Percentiles rank a stretch among this genome's conserved stretches.
Evolutionary conservation across 2,113 vertebrate species (phyloP).

Genomic region (Lutjanus erythropterus): DNA sequence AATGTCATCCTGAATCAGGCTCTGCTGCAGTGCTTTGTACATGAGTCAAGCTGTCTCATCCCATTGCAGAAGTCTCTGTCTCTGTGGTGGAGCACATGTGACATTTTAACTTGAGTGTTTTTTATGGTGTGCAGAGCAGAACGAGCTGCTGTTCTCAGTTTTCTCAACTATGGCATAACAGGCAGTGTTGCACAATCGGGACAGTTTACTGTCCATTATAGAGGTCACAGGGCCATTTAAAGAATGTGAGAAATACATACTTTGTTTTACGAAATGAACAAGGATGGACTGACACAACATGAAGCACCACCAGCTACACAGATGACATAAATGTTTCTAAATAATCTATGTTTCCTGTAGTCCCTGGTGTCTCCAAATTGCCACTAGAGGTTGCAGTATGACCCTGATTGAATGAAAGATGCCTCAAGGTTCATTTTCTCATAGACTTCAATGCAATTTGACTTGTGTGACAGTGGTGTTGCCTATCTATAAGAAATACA

Average conservation of each 20-base stretch:
- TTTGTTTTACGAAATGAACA: not conserved
- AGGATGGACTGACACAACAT: not conserved
- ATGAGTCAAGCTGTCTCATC: conserved; percentile 68
- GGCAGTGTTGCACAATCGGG: conserved; percentile 11
- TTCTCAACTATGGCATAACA: conserved; percentile 13
- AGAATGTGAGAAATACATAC: not conserved
- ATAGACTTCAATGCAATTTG: too few species aligned
- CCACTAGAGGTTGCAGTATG: not conserved
- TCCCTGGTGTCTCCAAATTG: not conserved
- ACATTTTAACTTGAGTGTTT: conserved; percentile 67
- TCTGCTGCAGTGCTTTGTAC: conserved; percentile 60
- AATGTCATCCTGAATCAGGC: conserved; percentile 74
- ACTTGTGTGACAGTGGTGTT: too few species aligned
- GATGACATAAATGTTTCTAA: not conserved
- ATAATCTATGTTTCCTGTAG: not conserved
- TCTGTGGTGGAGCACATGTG: conserved; percentile 56
- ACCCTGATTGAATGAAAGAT: not conserved
- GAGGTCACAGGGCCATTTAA: conserved; percentile 6
- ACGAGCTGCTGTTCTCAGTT: conserved; percentile 28
- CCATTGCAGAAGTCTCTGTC: conserved; percentile 46
- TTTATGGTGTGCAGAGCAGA: conserved; percentile 36
- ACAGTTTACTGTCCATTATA: conserved; percentile 6
- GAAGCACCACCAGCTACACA: too few species aligned
- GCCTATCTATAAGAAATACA: too few species aligned
- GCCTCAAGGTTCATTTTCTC: too few species aligned